Evolutionary conservation across 2,888 invertebrate genomes (phyloP).

Genomic region (Lissocephala sabroskyi): DNA sequence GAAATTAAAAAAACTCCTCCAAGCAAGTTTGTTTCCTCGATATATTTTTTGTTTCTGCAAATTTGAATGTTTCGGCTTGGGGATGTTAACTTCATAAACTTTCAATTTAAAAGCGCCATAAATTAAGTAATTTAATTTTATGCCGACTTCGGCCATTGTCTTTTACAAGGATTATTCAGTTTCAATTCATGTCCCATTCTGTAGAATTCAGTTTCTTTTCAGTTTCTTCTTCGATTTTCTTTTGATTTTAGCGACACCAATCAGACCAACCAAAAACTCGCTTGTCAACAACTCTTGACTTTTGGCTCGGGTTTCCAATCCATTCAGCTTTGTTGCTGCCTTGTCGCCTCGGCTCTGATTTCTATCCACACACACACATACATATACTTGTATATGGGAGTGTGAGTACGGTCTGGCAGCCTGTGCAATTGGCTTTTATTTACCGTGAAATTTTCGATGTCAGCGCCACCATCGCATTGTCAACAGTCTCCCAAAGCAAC

Average conservation of each 20-base stretch:
- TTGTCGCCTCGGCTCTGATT: too few species aligned
- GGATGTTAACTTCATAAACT: too few species aligned
- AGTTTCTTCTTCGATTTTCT: neutral
- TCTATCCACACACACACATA: neutral
- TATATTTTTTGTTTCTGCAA: too few species aligned
- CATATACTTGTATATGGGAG: neutral
- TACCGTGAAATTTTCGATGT: slow-evolving; percentile 23
- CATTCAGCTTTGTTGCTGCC: too few species aligned
- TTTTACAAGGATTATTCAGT: too few species aligned
- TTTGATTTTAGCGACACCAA: neutral
- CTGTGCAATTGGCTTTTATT: slow-evolving; percentile 25
- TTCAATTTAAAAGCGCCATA: too few species aligned
- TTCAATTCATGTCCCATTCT: too few species aligned
- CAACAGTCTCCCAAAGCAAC: neutral
- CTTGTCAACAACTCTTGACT: slow-evolving; percentile 1
- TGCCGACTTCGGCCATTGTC: too few species aligned
- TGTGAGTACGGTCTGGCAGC: slow-evolving; percentile 16
- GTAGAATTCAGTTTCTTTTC: neutral
- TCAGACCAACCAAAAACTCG: neutral
- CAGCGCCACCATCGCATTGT: neutral
- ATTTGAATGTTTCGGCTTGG: too few species aligned
- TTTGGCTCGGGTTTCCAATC: neutral
- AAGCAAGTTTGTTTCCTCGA: too few species aligned
- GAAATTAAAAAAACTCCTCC: too few species aligned
- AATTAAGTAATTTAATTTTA: too few species aligned